These are phyloP conservation scores for Malurus alboscapulatus DNA, from an alignment of 2,113 vertebrate species.

Conservation along the genomic window DNA sequence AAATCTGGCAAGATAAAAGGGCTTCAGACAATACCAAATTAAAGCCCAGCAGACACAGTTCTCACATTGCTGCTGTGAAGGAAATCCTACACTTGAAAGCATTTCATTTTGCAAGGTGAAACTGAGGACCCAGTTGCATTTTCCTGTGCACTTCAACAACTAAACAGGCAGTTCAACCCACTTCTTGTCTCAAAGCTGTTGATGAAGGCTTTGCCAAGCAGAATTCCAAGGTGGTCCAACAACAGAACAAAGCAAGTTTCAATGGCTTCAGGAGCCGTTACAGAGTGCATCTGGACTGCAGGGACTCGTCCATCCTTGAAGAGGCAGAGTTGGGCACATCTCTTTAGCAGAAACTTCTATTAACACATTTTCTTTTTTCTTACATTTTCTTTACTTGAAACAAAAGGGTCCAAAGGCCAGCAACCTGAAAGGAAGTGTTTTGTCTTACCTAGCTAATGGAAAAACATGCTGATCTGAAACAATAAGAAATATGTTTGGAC, in stretches of 20 bases:
- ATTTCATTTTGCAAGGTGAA: constrained; percentile 14
- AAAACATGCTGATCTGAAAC: too few species aligned
- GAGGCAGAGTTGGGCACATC: fast-evolving
- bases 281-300: fast-evolving
- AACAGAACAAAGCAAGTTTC: background rate
- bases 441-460: too few species aligned
- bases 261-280: background rate
- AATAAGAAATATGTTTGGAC: too few species aligned
- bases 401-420: too few species aligned
- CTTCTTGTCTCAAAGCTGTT: background rate
- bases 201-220: background rate
- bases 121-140: background rate
- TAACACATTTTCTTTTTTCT: background rate
- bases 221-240: background rate
- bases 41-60: background rate
- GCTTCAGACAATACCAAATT: constrained; percentile 24
- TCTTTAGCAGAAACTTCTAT: background rate
- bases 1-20: constrained; percentile 34
- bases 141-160: background rate
- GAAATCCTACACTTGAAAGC: constrained; percentile 30
- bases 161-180: background rate
- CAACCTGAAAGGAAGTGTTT: too few species aligned
- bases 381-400: background rate
- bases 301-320: background rate
- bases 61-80: background rate